Percentiles rank a stretch among this genome's conserved stretches.
phyloP scores from a whole-genome alignment of 2,888 invertebrate species.

The Apamea sordens region DNA sequence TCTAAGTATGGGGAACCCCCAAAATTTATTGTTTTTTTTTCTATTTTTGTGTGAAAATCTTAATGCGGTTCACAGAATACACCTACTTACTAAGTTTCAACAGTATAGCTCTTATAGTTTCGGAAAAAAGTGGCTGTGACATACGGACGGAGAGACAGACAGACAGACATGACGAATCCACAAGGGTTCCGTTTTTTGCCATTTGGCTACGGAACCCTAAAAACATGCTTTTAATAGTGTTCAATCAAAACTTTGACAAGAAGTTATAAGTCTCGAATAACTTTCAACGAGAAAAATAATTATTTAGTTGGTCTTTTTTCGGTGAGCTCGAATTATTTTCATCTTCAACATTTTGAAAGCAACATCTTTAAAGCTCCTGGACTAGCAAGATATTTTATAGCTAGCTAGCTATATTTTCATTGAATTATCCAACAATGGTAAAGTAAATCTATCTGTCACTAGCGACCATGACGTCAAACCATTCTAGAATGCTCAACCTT shows the following conservation, averaged over 20 bases:
- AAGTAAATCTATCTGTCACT: background rate
- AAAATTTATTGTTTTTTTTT: no score
- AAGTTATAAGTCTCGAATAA: background rate
- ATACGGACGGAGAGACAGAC: no score
- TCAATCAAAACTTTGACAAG: conserved; percentile 7
- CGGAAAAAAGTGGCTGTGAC: no score
- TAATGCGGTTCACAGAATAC: no score
- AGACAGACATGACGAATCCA: no score
- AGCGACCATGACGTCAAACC: background rate
- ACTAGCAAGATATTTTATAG: background rate
- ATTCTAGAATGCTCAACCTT: background rate
- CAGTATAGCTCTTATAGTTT: no score
- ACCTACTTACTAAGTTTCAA: no score
- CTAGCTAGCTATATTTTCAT: no score
- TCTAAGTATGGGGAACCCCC: no score
- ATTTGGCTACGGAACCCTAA: no score
- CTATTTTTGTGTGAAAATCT: no score
- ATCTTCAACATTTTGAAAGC: background rate
- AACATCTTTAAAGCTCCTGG: background rate
- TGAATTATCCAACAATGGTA: background rate
- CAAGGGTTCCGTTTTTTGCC: no score
- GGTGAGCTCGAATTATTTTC: background rate
- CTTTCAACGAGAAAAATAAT: background rate
- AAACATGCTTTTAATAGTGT: conserved; percentile 9
- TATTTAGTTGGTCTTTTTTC: background rate